These are phyloP conservation scores for Torymus aiolomorphi DNA, from an alignment of 2,888 invertebrate species.

Conservation along the genomic window DNA sequence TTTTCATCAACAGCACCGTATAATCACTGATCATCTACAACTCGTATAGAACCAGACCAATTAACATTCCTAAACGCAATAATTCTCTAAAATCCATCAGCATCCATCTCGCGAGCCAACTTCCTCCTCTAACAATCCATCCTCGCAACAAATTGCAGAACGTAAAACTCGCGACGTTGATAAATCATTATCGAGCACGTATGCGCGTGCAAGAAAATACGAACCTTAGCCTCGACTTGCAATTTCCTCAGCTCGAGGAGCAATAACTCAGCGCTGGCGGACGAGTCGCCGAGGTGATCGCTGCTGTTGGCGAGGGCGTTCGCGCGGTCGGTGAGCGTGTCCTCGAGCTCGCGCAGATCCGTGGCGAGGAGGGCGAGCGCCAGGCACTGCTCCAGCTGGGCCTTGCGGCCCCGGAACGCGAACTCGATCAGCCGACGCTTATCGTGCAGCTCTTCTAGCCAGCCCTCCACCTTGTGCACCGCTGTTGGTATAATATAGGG, in stretches of 20 bases:
- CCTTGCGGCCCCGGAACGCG: constrained; percentile 82
- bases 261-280: constrained; percentile 81
- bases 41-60: background rate
- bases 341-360: constrained; percentile 83
- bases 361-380: constrained; percentile 84
- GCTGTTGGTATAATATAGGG: constrained; percentile 75
- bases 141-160: no score
- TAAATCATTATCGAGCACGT: background rate
- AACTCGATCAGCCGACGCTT: constrained; percentile 84
- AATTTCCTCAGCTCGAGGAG: constrained; percentile 83
- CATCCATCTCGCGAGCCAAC: no score
- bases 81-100: no score
- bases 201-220: background rate
- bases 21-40: background rate
- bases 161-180: no score
- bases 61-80: background rate
- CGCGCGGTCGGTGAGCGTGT: constrained; percentile 78
- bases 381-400: constrained; percentile 86
- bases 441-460: constrained; percentile 86
- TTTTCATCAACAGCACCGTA: background rate
- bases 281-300: constrained; percentile 84
- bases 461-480: constrained; percentile 83
- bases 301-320: constrained; percentile 78
- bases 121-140: no score
- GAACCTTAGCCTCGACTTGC: constrained; percentile 83